A percentile compares a stretch with the other conserved stretches of the same genome.
Evolutionary conservation across 2,888 invertebrate species (phyloP).

Genomic region (Busseola fusca): DNA sequence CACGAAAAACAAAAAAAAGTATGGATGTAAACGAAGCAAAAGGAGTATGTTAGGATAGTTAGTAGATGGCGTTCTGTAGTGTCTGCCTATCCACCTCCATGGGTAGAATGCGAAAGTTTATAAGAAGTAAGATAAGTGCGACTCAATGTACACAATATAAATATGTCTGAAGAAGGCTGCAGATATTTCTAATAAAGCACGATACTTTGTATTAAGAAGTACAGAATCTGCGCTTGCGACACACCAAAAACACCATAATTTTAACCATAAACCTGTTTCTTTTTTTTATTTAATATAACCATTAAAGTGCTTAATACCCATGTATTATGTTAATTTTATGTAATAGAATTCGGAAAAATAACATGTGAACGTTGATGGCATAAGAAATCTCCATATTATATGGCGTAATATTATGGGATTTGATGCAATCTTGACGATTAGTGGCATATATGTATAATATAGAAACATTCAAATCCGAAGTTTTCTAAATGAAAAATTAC

Average conservation of each 20-base stretch:
- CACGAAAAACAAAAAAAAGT: too few relatives aligned
- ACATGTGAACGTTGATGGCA: background rate
- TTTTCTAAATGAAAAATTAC: background rate
- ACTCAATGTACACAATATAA: background rate
- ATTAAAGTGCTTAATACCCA: constrained; percentile 7
- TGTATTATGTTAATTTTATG: constrained; percentile 42
- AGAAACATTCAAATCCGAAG: background rate
- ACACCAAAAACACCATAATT: constrained; percentile 2
- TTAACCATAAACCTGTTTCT: constrained; percentile 27
- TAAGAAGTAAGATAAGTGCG: background rate
- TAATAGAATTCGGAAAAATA: constrained; percentile 5
- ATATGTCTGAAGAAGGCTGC: background rate
- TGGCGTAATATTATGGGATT: constrained; percentile 35
- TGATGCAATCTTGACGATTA: constrained; percentile 25
- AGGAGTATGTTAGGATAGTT: background rate
- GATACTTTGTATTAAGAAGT: too few relatives aligned
- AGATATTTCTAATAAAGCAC: background rate
- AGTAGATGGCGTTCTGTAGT: background rate
- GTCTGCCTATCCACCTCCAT: background rate
- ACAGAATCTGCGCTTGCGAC: background rate
- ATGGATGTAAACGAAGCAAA: too few relatives aligned
- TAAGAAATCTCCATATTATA: constrained; percentile 10
- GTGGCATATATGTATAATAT: background rate
- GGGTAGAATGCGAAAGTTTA: background rate
- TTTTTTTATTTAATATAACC: constrained; percentile 8